Percentiles rank a stretch among this genome's conserved stretches.
phyloP scores from a whole-genome alignment of 2,888 invertebrate species.

The Callimorpha dominula region DNA sequence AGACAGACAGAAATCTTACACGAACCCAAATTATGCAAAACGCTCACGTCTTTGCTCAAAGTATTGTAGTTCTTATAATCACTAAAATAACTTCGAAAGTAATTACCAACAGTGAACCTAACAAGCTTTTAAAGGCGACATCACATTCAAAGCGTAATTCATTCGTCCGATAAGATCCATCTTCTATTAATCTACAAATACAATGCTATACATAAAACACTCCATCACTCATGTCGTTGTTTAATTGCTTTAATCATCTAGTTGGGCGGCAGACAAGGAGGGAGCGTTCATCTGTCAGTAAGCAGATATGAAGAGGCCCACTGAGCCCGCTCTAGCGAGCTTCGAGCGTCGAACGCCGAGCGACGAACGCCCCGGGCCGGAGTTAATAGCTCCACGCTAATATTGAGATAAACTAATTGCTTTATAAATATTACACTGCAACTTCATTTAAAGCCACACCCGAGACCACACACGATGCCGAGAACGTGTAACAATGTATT shows the following conservation, averaged over 20 bases:
- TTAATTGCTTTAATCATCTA: slow-evolving; percentile 69
- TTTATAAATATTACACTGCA: slow-evolving; percentile 72
- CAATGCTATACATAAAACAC: slow-evolving; percentile 56
- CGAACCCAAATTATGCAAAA: not conserved
- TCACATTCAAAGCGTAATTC: slow-evolving; percentile 25
- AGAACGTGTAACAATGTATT: slow-evolving; percentile 44
- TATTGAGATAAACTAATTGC: slow-evolving; percentile 77
- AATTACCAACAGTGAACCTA: slow-evolving; percentile 22
- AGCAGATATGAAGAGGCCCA: slow-evolving; percentile 62
- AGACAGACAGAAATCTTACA: not conserved
- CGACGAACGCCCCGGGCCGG: slow-evolving; percentile 49
- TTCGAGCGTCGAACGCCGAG: slow-evolving; percentile 21
- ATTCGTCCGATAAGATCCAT: slow-evolving; percentile 26
- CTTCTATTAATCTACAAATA: slow-evolving; percentile 37
- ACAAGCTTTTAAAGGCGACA: slow-evolving; percentile 27
- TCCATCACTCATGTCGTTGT: slow-evolving; percentile 64
- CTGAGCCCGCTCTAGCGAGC: slow-evolving; percentile 44
- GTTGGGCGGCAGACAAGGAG: slow-evolving; percentile 54
- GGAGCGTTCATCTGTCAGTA: slow-evolving; percentile 66
- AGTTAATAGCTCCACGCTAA: slow-evolving; percentile 70
- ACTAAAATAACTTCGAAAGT: not conserved
- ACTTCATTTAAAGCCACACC: slow-evolving; percentile 62
- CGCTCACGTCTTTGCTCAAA: not conserved
- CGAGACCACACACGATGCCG: slow-evolving; percentile 62
- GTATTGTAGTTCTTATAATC: not conserved